Conservation (phyloP, 2,113 vertebrate species). For the Menura novaehollandiae region DNA sequence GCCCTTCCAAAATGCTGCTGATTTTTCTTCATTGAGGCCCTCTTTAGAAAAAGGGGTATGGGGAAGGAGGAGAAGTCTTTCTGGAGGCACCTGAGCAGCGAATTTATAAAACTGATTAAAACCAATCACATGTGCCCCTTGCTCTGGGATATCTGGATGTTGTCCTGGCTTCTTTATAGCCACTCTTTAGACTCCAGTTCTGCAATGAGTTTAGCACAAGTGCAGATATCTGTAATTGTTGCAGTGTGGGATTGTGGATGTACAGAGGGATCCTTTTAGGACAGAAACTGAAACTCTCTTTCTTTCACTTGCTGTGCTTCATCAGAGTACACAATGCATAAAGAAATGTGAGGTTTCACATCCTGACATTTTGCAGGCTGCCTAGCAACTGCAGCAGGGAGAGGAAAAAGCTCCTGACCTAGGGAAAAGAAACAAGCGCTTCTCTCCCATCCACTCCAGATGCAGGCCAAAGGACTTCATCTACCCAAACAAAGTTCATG, state of each 20-base stretch:
- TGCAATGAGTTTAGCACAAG: not conserved
- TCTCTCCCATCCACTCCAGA: not conserved
- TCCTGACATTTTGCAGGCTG: conserved; percentile 16
- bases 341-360: not conserved
- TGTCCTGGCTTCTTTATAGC: not conserved
- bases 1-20: not conserved
- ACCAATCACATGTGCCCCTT: not conserved
- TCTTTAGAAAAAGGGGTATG: not conserved
- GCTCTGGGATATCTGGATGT: not conserved
- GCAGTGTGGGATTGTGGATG: not conserved
- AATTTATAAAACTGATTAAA: not conserved
- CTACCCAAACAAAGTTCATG: not conserved
- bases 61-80: not conserved
- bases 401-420: not conserved
- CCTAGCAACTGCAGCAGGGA: not conserved
- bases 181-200: not conserved
- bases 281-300: not conserved
- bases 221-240: not conserved
- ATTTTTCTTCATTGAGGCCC: not conserved
- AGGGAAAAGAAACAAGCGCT: not conserved
- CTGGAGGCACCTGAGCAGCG: not conserved
- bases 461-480: not conserved
- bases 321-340: not conserved
- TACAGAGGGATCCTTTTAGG: not conserved
- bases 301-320: not conserved